These are phyloP conservation scores for Doris montereyensis DNA, from an alignment of 2,888 invertebrate species.

Conservation along the genomic window DNA sequence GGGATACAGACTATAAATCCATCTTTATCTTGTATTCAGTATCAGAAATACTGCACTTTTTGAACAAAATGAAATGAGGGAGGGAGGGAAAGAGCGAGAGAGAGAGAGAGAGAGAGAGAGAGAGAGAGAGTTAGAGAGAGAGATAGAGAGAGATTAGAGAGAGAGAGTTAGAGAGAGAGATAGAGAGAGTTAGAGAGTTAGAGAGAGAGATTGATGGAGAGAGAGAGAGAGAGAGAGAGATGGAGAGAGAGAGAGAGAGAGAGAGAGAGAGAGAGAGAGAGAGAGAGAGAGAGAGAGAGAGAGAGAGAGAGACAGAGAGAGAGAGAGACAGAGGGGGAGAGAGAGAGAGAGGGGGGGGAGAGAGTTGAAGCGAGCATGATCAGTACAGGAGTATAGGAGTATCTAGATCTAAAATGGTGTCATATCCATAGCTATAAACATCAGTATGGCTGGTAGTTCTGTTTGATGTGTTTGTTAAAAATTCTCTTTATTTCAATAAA, in stretches of 20 bases:
- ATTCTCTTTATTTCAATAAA: not conserved
- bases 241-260: not conserved
- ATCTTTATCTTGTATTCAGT: too few relatives aligned
- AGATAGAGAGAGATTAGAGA: not conserved
- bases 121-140: not conserved
- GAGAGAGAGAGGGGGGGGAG: not conserved
- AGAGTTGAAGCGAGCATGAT: too few relatives aligned
- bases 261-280: slow-evolving; percentile 15
- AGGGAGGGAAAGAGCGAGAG: too few relatives aligned
- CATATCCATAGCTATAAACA: too few relatives aligned
- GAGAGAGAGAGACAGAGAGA: not conserved
- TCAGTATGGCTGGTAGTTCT: too few relatives aligned
- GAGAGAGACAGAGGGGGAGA: not conserved
- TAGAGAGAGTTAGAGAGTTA: not conserved
- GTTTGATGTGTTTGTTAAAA: not conserved
- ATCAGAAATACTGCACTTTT: too few relatives aligned
- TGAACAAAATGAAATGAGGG: too few relatives aligned
- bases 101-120: not conserved
- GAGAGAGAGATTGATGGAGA: not conserved
- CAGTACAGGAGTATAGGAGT: not conserved
- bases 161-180: not conserved
- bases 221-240: not conserved
- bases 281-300: not conserved
- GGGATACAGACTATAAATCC: too few relatives aligned
- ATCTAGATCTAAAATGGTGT: not conserved